A percentile compares a stretch with the other conserved stretches of the same genome.
These are phyloP conservation scores for Agapornis roseicollis DNA, from an alignment of 2,113 vertebrate species.

Conservation along the genomic window DNA sequence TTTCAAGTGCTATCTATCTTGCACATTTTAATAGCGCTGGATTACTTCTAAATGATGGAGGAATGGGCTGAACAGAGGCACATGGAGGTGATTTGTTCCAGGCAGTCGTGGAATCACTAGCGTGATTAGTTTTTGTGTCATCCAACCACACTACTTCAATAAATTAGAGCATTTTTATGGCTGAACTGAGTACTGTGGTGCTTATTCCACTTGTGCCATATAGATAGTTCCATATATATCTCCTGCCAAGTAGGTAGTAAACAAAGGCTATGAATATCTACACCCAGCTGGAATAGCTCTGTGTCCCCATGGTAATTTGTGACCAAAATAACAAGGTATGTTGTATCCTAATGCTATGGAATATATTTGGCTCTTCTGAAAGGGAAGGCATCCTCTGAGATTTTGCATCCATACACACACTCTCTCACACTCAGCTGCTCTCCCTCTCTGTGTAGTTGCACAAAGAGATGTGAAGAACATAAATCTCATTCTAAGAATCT, in stretches of 20 bases:
- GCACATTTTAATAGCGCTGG: not conserved
- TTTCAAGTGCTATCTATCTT: not conserved
- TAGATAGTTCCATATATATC: not conserved
- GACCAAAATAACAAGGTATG: not conserved
- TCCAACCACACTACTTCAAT: not conserved
- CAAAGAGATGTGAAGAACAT: not conserved
- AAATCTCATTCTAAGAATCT: not conserved
- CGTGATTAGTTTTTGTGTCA: not conserved
- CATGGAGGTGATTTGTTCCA: not conserved
- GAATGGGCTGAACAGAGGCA: not conserved
- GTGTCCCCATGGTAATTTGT: not conserved
- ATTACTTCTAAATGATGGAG: not conserved
- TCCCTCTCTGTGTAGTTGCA: not conserved
- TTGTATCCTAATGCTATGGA: not conserved
- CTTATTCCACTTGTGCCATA: not conserved
- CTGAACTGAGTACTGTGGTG: not conserved
- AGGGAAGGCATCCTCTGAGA: not conserved
- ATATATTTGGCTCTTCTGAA: not conserved
- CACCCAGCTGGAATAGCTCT: not conserved
- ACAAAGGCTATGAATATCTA: not conserved
- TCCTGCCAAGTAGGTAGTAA: not conserved
- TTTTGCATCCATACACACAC: not conserved
- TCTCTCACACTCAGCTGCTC: not conserved
- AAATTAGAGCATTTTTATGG: not conserved
- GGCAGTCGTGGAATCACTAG: not conserved